Percentiles rank a stretch among this genome's conserved stretches.
phyloP scores from a whole-genome alignment of 2,888 invertebrate genomes.

The Lochmaea capreae region DNA sequence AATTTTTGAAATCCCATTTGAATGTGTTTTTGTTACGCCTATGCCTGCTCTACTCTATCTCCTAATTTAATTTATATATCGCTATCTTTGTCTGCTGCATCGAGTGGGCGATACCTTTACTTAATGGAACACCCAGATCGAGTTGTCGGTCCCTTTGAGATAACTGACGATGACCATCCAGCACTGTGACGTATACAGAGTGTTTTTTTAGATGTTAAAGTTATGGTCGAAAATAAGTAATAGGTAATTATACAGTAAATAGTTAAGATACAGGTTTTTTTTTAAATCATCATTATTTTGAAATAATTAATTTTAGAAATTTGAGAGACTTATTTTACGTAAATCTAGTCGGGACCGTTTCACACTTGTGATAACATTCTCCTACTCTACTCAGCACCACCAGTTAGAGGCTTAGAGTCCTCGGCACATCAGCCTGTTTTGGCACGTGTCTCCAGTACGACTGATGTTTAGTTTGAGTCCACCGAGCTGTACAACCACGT shows the following conservation, averaged over 20 bases:
- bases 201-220: conserved; percentile 33
- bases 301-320: conserved; percentile 8
- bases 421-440: too few relatives aligned
- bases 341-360: too few relatives aligned
- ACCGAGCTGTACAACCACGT: too few relatives aligned
- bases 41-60: conserved; percentile 38
- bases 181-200: conserved; percentile 53
- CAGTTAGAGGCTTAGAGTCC: too few relatives aligned
- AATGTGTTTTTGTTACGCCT: background rate
- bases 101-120: conserved; percentile 62
- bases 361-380: too few relatives aligned
- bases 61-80: conserved; percentile 47
- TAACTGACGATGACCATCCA: conserved; percentile 59
- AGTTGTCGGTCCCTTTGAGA: conserved; percentile 64
- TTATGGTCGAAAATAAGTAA: conserved; percentile 25
- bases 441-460: too few relatives aligned
- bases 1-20: background rate
- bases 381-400: too few relatives aligned
- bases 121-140: conserved; percentile 66
- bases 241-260: conserved; percentile 11
- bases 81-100: conserved; percentile 42
- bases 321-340: too few relatives aligned
- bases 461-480: too few relatives aligned
- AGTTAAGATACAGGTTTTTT: background rate
- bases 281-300: background rate